phyloP scores from a whole-genome alignment of 1,140 invertebrate species.

The Semibalanus balanoides region DNA sequence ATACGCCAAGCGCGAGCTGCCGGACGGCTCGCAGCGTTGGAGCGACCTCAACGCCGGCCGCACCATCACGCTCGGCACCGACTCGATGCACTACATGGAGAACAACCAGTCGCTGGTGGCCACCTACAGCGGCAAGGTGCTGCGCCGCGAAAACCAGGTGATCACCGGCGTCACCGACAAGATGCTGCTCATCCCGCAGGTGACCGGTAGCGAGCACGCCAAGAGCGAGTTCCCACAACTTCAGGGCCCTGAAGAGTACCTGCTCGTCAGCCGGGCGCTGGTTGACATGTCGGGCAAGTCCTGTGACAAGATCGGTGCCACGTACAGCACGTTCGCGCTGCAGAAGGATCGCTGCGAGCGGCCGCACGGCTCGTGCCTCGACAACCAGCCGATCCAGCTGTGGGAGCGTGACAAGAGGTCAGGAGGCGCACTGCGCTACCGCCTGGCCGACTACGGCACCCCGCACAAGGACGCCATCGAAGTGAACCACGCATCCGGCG shows the following conservation, averaged over 20 bases:
- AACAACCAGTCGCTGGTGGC: slow-evolving; percentile 25
- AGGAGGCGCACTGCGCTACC: neutral
- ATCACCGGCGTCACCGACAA: slow-evolving; percentile 20
- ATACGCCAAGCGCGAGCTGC: slow-evolving; percentile 29
- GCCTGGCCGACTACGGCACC: neutral
- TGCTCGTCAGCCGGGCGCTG: slow-evolving; percentile 28
- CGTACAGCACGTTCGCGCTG: slow-evolving; percentile 34
- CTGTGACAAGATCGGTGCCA: slow-evolving; percentile 36
- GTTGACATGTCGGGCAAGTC: slow-evolving; percentile 30
- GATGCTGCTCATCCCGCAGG: neutral
- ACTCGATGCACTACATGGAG: slow-evolving; percentile 31
- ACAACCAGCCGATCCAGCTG: slow-evolving; percentile 34
- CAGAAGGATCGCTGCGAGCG: slow-evolving; percentile 32
- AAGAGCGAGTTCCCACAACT: neutral
- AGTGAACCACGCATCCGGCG: neutral
- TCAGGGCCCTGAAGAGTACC: slow-evolving; percentile 29
- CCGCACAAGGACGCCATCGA: neutral
- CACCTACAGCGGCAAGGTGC: slow-evolving; percentile 29
- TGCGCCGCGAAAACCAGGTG: slow-evolving; percentile 32
- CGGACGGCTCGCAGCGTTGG: slow-evolving; percentile 26
- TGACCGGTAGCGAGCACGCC: neutral
- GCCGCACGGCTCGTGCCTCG: slow-evolving; percentile 31
- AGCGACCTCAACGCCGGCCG: slow-evolving; percentile 28
- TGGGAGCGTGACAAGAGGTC: slow-evolving; percentile 29
- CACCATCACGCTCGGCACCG: slow-evolving; percentile 19